phyloP scores from a whole-genome alignment of 2,797 vertebrate genomes.

The Echiichthys vipera region DNA sequence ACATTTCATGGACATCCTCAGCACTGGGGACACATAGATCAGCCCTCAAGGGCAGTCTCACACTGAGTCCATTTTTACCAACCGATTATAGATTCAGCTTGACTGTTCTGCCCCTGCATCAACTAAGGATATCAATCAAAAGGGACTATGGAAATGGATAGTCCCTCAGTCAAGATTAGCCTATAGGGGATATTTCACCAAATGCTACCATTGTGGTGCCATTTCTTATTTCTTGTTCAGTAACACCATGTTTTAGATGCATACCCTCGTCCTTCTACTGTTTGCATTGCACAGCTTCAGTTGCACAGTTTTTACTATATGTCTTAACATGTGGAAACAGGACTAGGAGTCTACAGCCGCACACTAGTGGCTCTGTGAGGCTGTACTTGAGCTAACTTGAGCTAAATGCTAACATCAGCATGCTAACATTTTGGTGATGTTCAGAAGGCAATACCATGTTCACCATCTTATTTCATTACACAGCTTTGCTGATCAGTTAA shows the following conservation, averaged over 20 bases:
- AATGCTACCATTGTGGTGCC: neutral
- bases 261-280: too few relatives aligned
- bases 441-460: neutral
- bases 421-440: neutral
- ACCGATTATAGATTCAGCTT: conserved; percentile 63
- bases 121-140: conserved; percentile 35
- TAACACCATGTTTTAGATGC: conserved; percentile 3
- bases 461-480: neutral
- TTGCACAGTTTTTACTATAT: too few relatives aligned
- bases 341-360: too few relatives aligned
- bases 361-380: neutral
- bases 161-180: conserved; percentile 22
- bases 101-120: conserved; percentile 33
- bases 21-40: conserved; percentile 66
- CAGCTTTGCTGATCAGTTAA: too few relatives aligned
- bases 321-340: neutral
- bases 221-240: neutral
- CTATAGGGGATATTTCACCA: conserved; percentile 22
- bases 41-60: conserved; percentile 65
- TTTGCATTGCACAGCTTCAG: too few relatives aligned
- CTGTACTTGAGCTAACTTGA: neutral
- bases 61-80: conserved; percentile 35
- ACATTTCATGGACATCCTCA: conserved; percentile 56
- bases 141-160: conserved; percentile 20
- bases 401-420: neutral